Percentiles rank a stretch among this genome's conserved stretches.
Evolutionary conservation across 2,113 vertebrate species (phyloP).

Genomic region (Suncus etruscus): DNA sequence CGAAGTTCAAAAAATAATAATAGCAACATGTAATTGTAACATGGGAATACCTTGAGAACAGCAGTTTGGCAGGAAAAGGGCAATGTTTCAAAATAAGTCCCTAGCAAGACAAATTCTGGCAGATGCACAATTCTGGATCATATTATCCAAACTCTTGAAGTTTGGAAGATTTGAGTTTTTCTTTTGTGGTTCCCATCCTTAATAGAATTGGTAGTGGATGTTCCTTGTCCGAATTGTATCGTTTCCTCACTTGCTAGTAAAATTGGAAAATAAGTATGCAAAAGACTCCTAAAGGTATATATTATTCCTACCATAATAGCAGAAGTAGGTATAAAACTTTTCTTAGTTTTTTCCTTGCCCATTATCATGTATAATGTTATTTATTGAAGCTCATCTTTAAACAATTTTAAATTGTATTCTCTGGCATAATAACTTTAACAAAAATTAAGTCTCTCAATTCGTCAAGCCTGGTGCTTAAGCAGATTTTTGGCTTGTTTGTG

Average conservation of each 20-base stretch:
- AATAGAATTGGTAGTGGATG: slow-evolving; percentile 71
- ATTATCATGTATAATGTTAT: slow-evolving; percentile 37
- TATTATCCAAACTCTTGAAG: slow-evolving; percentile 80
- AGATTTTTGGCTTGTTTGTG: background rate
- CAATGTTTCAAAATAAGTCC: slow-evolving; percentile 83
- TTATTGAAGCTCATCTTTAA: slow-evolving; percentile 69
- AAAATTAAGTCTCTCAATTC: slow-evolving; percentile 60
- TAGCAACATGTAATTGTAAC: slow-evolving; percentile 77
- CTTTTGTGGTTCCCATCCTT: slow-evolving; percentile 82
- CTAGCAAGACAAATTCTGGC: slow-evolving; percentile 81
- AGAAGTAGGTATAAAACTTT: slow-evolving; percentile 72
- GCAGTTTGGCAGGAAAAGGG: slow-evolving; percentile 79
- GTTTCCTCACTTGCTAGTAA: slow-evolving; percentile 8
- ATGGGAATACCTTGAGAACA: slow-evolving; percentile 80
- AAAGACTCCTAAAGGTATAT: slow-evolving; percentile 64
- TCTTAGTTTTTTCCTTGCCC: slow-evolving; percentile 36
- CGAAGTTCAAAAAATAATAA: slow-evolving; percentile 72
- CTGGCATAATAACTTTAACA: background rate
- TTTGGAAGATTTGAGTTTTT: slow-evolving; percentile 82
- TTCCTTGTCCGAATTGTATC: slow-evolving; percentile 53
- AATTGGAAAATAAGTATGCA: background rate
- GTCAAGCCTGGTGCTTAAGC: slow-evolving; percentile 27
- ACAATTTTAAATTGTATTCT: slow-evolving; percentile 16
- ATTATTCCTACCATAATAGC: slow-evolving; percentile 68
- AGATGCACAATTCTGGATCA: slow-evolving; percentile 80